Evolutionary conservation across 1,140 invertebrate genomes (phyloP), one percentile per base, ranked within the genome.

Genomic region (Gryon sp.): DNA sequence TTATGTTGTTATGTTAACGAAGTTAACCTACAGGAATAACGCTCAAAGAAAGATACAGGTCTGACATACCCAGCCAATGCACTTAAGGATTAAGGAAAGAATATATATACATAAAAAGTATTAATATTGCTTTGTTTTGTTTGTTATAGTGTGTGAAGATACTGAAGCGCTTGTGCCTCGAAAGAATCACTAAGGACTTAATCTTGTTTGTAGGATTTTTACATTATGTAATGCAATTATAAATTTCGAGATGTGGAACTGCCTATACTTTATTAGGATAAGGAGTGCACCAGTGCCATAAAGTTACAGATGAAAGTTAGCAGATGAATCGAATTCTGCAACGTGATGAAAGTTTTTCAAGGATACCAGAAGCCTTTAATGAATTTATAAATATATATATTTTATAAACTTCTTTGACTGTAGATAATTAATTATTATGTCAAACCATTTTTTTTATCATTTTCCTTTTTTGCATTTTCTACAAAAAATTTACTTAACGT

Each of bases 171-270:
- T 78, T 69, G 76, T 78, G 76, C 76, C 76, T 78, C 70, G 62
- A 75, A 66, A 19, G 11, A 43, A 65, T 52, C 70, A 57, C 52
- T 76, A 69, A 74, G 62, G 62, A 63, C 66, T 65, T 52, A 70
- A 74, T 60, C 76, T 74, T 69, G 70, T 74, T 59, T 52, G 57
- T 78, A 78, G 65, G 69, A 70, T 74, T 74, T 78, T 70, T 78
- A 78, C 57, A 75, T 63, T 65, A 66, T 53, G 14, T 57, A 65
- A 63, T 40, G 40, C 45, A 45, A 73, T 34, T 60, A 40, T 68
- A 72, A 34, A 70, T 55, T 53, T 26, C 45, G 41, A 62, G 12
- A 62, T 32, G 38, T 53, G 73, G 59, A 60, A 65, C 60, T 60
- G 53, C 40, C 55, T 68, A 60, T 60, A 62, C 40, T 53, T 68